Percentiles rank a stretch among this genome's conserved stretches.
These are phyloP conservation scores for Dasyornis broadbenti DNA, from an alignment of 2,113 vertebrate species.

Conservation along the genomic window DNA sequence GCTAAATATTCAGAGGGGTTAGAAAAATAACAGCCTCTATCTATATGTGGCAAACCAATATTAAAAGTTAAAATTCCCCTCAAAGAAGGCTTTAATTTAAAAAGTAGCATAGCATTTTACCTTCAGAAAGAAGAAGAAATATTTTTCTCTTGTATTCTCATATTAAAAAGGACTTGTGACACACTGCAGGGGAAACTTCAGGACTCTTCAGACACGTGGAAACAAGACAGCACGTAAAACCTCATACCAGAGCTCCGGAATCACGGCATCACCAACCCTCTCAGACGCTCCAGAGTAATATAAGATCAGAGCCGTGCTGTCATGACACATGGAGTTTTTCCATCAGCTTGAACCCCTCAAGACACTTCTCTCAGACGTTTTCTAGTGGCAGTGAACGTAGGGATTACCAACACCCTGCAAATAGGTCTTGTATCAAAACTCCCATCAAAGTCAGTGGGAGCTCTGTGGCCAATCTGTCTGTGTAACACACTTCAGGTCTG, in stretches of 20 bases:
- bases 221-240: background rate
- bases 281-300: background rate
- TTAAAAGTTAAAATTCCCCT: background rate
- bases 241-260: background rate
- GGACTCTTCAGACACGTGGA: background rate
- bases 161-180: background rate
- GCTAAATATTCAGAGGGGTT: slow-evolving; percentile 21
- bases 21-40: background rate
- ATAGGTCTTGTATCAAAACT: background rate
- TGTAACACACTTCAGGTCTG: background rate
- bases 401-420: background rate
- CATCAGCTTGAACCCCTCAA: background rate
- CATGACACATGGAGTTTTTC: background rate
- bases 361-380: background rate
- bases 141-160: background rate
- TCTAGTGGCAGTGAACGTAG: background rate
- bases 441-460: background rate
- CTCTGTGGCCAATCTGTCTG: background rate
- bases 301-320: background rate
- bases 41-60: background rate
- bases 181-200: background rate
- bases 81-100: background rate
- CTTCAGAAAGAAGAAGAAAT: background rate
- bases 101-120: background rate
- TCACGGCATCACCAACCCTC: background rate